Percentiles rank a stretch among this genome's conserved stretches.
Conservation (phyloP, 1,140 invertebrate genomes). For the Microplitis demolitor region DNA sequence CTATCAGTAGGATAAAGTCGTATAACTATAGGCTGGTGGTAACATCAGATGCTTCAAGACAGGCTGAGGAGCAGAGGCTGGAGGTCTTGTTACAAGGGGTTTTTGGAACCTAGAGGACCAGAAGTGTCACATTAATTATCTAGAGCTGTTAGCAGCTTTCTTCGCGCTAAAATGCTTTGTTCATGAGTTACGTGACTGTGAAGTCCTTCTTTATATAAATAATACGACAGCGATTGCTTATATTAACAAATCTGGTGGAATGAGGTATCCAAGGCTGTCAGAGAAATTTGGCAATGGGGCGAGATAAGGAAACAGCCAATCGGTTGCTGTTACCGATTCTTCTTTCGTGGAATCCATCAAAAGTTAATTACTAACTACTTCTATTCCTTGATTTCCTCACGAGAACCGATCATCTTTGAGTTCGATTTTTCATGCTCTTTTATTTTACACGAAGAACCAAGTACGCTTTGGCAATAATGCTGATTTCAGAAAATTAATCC, state of each 20-base stretch:
- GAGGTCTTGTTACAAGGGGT: neutral
- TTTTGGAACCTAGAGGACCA: conserved; percentile 24
- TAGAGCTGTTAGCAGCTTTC: conserved; percentile 20
- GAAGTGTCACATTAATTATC: conserved; percentile 19
- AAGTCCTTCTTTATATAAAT: conserved; percentile 21
- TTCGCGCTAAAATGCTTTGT: conserved; percentile 23
- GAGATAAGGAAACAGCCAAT: too few relatives aligned
- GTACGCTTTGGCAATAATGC: neutral
- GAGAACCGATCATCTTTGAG: neutral
- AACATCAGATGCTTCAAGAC: conserved; percentile 24
- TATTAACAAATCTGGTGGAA: conserved; percentile 18
- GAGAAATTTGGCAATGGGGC: conserved; percentile 26
- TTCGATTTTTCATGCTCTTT: neutral
- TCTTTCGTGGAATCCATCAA: too few relatives aligned
- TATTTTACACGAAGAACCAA: neutral
- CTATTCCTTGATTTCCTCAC: neutral
- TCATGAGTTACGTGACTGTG: neutral
- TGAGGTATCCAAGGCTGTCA: conserved; percentile 1
- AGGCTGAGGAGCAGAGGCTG: conserved; percentile 21
- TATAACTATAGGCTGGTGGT: conserved; percentile 8
- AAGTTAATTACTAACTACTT: too few relatives aligned
- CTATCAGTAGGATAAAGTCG: conserved; percentile 11
- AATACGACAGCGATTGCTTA: conserved; percentile 27
- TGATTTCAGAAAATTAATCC: neutral
- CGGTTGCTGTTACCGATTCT: too few relatives aligned